Percentiles rank a stretch among this genome's conserved stretches.
Conservation (phyloP, 2,113 vertebrate genomes). For the Muscicapa adusta region DNA sequence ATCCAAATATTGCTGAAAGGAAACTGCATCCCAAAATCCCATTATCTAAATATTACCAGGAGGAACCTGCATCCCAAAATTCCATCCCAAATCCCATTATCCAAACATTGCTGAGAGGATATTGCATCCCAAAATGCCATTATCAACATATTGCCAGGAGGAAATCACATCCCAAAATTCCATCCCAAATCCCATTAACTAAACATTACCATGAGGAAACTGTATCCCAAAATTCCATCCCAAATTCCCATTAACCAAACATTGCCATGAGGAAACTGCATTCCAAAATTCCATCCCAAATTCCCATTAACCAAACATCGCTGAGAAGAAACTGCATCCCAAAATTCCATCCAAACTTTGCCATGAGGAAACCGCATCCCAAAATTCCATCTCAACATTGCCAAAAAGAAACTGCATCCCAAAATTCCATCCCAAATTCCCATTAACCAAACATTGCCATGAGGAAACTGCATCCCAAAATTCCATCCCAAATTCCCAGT, state of each 20-base stretch:
- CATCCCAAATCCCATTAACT: background rate
- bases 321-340: background rate
- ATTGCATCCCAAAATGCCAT: rapidly evolving
- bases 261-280: too few species aligned
- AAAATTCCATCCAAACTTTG: background rate
- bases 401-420: background rate
- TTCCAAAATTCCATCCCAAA: background rate
- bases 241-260: background rate
- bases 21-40: background rate
- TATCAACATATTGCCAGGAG: too few species aligned
- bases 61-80: too few species aligned
- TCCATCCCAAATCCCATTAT: too few species aligned
- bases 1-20: rapidly evolving
- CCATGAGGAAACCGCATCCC: rapidly evolving
- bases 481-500: background rate
- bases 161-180: too few species aligned
- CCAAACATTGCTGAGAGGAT: background rate
- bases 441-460: background rate
- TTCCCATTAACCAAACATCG: background rate
- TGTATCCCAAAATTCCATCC: background rate
- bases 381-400: background rate
- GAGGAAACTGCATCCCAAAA: background rate
- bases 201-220: background rate
- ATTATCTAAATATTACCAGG: too few species aligned
- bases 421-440: background rate